Evolutionary conservation across 1,140 invertebrate genomes (phyloP).

Genomic region (Drosophila ficusphila): DNA sequence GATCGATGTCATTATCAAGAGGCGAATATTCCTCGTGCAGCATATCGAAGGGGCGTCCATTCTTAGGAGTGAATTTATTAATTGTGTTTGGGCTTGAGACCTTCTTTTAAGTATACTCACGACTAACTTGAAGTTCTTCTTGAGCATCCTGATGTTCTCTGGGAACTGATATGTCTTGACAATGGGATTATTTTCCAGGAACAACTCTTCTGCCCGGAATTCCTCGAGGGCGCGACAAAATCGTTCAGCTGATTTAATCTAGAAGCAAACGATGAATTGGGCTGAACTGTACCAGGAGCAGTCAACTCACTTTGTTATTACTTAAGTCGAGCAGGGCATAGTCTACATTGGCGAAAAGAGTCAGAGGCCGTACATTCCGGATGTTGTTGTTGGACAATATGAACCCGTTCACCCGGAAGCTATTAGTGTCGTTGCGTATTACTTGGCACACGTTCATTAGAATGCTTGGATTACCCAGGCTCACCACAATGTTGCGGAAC

Average conservation of each 20-base stretch:
- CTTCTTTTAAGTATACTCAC: slow-evolving; percentile 17
- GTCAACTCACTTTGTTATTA: slow-evolving; percentile 38
- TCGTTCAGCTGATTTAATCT: slow-evolving; percentile 48
- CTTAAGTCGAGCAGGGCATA: slow-evolving; percentile 48
- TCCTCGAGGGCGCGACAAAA: slow-evolving; percentile 43
- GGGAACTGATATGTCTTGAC: slow-evolving; percentile 49
- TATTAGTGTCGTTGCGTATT: slow-evolving; percentile 44
- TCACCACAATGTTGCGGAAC: slow-evolving; percentile 48
- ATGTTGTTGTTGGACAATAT: slow-evolving; percentile 50
- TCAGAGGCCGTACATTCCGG: slow-evolving; percentile 28
- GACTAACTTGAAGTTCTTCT: slow-evolving; percentile 58
- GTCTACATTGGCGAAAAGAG: slow-evolving; percentile 47
- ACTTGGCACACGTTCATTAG: slow-evolving; percentile 45
- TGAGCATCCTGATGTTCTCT: slow-evolving; percentile 45
- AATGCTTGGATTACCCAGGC: slow-evolving; percentile 39
- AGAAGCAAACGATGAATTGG: background rate
- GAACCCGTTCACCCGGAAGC: slow-evolving; percentile 44
- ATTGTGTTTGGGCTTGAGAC: background rate
- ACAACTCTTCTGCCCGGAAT: slow-evolving; percentile 56
- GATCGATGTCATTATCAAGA: slow-evolving; percentile 56
- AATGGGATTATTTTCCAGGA: slow-evolving; percentile 65
- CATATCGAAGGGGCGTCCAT: slow-evolving; percentile 63
- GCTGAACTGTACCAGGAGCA: too few relatives aligned
- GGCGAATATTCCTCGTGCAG: slow-evolving; percentile 60
- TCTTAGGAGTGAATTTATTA: slow-evolving; percentile 20